Percentiles rank a stretch among this genome's conserved stretches.
Conservation (phyloP, 2,797 vertebrate genomes). For the Argya squamiceps region DNA sequence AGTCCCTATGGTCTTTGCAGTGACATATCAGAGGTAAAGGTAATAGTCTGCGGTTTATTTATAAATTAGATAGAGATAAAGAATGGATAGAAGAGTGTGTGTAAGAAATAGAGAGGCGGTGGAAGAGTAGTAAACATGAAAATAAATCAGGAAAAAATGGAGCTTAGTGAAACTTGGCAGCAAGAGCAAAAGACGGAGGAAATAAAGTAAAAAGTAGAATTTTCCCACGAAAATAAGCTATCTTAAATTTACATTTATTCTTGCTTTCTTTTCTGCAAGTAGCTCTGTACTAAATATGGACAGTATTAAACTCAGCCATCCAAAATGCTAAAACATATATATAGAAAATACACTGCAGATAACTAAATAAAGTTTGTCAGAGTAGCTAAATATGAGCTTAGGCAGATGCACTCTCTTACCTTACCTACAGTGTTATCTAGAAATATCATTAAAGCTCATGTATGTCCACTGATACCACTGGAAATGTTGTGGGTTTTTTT, state of each 20-base stretch:
- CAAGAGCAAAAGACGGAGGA: background rate
- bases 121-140: background rate
- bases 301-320: background rate
- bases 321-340: background rate
- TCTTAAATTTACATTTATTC: background rate
- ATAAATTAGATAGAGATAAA: background rate
- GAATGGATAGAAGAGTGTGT: background rate
- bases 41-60: background rate
- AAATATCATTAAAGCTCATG: background rate
- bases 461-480: background rate
- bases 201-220: background rate
- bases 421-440: background rate
- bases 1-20: background rate
- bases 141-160: background rate
- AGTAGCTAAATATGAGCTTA: background rate
- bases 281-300: background rate
- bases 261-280: background rate
- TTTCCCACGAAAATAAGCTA: background rate
- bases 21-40: background rate
- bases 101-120: background rate
- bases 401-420: background rate
- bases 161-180: background rate
- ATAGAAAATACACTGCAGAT: background rate
- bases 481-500: background rate
- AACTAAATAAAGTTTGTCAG: background rate